These are phyloP conservation scores for Perca flavescens DNA, from an alignment of 2,113 vertebrate genomes.

Conservation along the genomic window DNA sequence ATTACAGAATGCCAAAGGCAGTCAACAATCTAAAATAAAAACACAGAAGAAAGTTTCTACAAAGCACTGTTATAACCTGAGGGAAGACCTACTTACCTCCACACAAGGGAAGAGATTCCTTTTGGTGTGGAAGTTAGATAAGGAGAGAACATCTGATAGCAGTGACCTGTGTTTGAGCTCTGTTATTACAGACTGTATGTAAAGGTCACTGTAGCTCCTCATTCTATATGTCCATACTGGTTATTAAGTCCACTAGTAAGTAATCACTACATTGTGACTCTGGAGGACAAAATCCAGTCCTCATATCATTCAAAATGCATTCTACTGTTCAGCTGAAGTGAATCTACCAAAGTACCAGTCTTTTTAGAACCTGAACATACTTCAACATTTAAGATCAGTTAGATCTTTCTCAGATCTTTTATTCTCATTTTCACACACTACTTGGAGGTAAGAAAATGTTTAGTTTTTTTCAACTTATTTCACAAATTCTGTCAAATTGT, in stretches of 20 bases:
- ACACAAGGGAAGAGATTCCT: background rate
- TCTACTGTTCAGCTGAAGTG: too few relatives aligned
- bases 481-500: background rate
- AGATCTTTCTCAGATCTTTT: background rate
- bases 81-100: background rate
- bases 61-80: background rate
- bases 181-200: background rate
- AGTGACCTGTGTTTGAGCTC: background rate
- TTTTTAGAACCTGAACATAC: too few relatives aligned
- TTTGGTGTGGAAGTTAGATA: constrained; percentile 1
- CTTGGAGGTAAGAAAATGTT: background rate
- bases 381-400: too few relatives aligned
- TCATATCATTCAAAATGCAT: background rate
- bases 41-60: background rate
- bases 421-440: background rate
- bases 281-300: background rate
- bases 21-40: background rate
- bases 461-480: background rate
- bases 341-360: background rate
- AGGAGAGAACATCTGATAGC: background rate
- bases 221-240: background rate
- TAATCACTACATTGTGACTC: background rate
- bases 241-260: too few relatives aligned
- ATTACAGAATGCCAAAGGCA: background rate
- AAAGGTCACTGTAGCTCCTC: background rate